A percentile compares a stretch with the other conserved stretches of the same genome.
phyloP scores from a whole-genome alignment of 1,140 invertebrate genomes.

The Zaprionus ghesquierei region DNA sequence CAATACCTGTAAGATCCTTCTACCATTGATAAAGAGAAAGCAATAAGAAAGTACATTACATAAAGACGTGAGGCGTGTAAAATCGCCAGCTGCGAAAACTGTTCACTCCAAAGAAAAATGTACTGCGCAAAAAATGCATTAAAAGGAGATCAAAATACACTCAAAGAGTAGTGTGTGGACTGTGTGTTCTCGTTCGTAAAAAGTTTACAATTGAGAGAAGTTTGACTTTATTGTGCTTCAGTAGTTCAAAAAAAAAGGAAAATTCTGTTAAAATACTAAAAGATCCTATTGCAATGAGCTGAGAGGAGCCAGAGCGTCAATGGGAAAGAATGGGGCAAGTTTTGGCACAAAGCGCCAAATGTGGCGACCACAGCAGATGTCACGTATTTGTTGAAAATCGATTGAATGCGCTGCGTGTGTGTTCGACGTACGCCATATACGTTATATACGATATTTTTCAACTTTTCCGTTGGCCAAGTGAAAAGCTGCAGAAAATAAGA shows the following conservation, averaged over 20 bases:
- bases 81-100: too few relatives aligned
- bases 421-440: background rate
- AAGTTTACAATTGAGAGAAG: background rate
- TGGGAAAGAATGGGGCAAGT: background rate
- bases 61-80: too few relatives aligned
- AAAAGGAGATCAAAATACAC: background rate
- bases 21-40: too few relatives aligned
- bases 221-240: background rate
- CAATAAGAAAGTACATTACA: too few relatives aligned
- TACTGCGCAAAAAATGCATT: background rate
- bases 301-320: background rate
- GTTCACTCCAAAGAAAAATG: background rate
- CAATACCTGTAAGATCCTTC: too few relatives aligned
- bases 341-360: background rate
- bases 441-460: background rate
- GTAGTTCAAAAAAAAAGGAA: background rate
- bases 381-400: background rate
- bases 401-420: background rate
- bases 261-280: background rate
- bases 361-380: constrained; percentile 1
- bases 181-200: background rate
- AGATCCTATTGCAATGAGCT: background rate
- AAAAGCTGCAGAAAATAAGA: background rate
- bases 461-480: background rate
- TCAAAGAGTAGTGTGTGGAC: background rate